These are phyloP conservation scores for Unio delphinus DNA, from an alignment of 2,888 invertebrate species.

Conservation along the genomic window DNA sequence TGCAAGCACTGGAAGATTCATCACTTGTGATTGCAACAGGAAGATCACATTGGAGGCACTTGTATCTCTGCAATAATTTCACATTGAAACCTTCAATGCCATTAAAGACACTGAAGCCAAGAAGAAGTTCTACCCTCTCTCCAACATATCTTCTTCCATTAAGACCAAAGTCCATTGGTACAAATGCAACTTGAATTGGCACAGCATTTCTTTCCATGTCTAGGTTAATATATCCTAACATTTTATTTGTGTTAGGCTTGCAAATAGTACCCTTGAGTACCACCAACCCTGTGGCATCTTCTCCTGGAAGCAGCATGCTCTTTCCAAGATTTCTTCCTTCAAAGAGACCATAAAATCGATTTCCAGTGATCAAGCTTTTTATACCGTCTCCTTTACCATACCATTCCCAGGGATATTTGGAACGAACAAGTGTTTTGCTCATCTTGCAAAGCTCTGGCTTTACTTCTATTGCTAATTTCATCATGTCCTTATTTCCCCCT, in stretches of 20 bases:
- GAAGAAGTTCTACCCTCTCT: slow-evolving; percentile 21
- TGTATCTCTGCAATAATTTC: slow-evolving; percentile 14
- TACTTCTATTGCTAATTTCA: slow-evolving; percentile 26
- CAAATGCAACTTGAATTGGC: slow-evolving; percentile 14
- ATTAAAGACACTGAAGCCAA: slow-evolving; percentile 24
- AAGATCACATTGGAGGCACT: slow-evolving; percentile 16
- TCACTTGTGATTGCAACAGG: slow-evolving; percentile 21
- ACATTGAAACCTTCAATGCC: slow-evolving; percentile 33
- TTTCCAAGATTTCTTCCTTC: slow-evolving; percentile 3
- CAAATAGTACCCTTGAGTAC: slow-evolving; percentile 37
- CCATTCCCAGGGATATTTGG: slow-evolving; percentile 45
- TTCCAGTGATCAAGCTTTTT: slow-evolving; percentile 8
- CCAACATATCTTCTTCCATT: slow-evolving; percentile 22
- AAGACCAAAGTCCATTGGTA: slow-evolving; percentile 18
- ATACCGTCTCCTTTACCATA: slow-evolving; percentile 24
- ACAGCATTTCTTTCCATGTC: slow-evolving; percentile 22
- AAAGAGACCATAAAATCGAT: slow-evolving; percentile 5
- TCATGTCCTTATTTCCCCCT: slow-evolving; percentile 33
- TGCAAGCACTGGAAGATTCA: slow-evolving; percentile 5
- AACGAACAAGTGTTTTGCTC: slow-evolving; percentile 23
- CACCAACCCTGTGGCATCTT: not conserved
- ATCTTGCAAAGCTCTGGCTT: slow-evolving; percentile 29
- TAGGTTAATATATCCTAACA: slow-evolving; percentile 25
- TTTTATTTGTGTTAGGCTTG: slow-evolving; percentile 30
- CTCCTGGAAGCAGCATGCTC: slow-evolving; percentile 1